Base-by-base conservation (phyloP, 2,888 invertebrate genomes). In the Cosmia pyralina region DNA sequence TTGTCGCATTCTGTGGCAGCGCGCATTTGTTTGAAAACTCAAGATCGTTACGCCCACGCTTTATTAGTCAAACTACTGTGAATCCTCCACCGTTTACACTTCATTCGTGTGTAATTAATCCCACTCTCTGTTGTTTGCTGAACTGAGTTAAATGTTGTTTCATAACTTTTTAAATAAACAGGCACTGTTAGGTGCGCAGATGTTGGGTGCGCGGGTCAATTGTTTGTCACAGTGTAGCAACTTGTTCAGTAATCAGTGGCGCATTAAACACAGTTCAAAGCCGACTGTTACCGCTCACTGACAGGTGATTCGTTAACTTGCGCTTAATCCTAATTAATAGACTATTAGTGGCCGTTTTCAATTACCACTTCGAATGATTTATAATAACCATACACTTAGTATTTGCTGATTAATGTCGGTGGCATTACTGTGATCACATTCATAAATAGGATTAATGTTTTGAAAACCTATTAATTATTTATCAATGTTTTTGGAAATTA, bases 251-350 rank as follows among this genome's bases (percentile, higher is more conserved):
- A 80, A 70, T 82, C 85, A 79, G 60, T 58, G 75, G 66, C 73
- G 69, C 76, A 85, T 87, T 83, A 87, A 87, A 76, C 81, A 82
- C 76, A 85, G 83, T 88, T 88, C 88, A 90, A 91, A 91, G 89
- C 86, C 77, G 81, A 78, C 84, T 77, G 83, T 82, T 86, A 87
- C 89, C 89, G 89, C 79, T 82, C 86, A 85, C 79, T 83, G 92
- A 92, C 93, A 93, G 93, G 90, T 92, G 89, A 93, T 93, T 92
- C 89, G 90, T 94, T 93, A 93, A 91, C 91, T 91, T 88, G 87
- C 92, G 88, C 90, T 90, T 94, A 95, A 94, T 93, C 91, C 94
- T 94, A 93, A 96, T 95, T 94, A 95, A 96, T 95, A 89, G 94
- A 79, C 93, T 94, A 93, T 95, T 94, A 94, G 93, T 88, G 75